Conservation (phyloP, 2,888 invertebrate genomes). For the Adelphocoris suturalis region DNA sequence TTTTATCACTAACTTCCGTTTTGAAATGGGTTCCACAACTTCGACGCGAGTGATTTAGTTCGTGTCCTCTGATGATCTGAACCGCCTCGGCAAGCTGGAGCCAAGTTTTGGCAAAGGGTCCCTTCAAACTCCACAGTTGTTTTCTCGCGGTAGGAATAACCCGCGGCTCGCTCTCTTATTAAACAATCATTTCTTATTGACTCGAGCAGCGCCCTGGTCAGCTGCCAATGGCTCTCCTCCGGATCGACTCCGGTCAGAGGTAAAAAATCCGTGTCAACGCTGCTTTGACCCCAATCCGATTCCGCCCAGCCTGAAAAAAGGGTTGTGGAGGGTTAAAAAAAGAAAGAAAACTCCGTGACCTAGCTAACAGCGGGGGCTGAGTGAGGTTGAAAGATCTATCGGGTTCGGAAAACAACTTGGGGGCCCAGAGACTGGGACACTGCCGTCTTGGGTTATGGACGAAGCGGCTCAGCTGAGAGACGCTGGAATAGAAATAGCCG, state of each 20-base stretch:
- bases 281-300: slow-evolving; percentile 21
- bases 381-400: slow-evolving; percentile 1
- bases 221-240: not conserved
- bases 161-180: not conserved
- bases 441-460: slow-evolving; percentile 22
- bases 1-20: too few relatives aligned
- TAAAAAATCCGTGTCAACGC: slow-evolving; percentile 38
- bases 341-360: slow-evolving; percentile 37
- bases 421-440: not conserved
- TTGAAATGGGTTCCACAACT: too few relatives aligned
- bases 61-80: not conserved
- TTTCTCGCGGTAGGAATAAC: not conserved
- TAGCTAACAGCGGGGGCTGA: not conserved
- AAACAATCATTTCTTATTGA: slow-evolving; percentile 47
- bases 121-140: not conserved
- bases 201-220: slow-evolving; percentile 38
- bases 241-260: not conserved
- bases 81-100: not conserved
- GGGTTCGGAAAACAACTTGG: slow-evolving; percentile 35
- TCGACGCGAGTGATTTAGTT: too few relatives aligned
- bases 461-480: not conserved
- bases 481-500: slow-evolving; percentile 30
- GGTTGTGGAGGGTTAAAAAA: not conserved
- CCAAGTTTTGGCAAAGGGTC: not conserved
- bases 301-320: not conserved